Evolutionary conservation across 2,888 invertebrate species (phyloP), one percentile per base, ranked within the genome.

Genomic region (Callyntrura sp.): DNA sequence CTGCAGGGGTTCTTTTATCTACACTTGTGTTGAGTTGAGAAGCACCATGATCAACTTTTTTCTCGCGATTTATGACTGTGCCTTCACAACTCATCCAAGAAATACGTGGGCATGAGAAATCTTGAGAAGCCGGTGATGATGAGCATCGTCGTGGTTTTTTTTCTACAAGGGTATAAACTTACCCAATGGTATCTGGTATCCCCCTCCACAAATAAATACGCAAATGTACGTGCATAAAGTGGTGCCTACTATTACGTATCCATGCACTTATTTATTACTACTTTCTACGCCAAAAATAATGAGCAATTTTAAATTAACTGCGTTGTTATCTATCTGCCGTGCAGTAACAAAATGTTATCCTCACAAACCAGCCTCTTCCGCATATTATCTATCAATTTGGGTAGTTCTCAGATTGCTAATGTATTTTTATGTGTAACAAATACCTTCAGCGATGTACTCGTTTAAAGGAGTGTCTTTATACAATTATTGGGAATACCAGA

Each of bases 1-100:
- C 86, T 8, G 55, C 86, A 79, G 86, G 86, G 86, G 68, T 48
- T 65, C 86, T 28, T 79, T 86, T 51, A 86, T 35, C 79, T 51
- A 68, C 79, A 79, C 65, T 55, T 14, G 76, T 55, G 76, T 79
- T 79, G 79, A 57, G 76, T 79, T 79, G 79, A 57, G 79, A 57
- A 60, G 57, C 57, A 79, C 35, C n/a, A 60, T 79, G 60, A 43
- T 79, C 79, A 60, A 5, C 78, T 78, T 17, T 35, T 65, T 35
- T 43, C 68, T 68, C 76, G 35, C 65, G 78, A 86, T 48, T 86
- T 86, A 86, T 86, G 51, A 84, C 70, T 57, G 9, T 60, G 60
- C 20, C 11, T 60, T 55, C n/a, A 76, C 76, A 25, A 43, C 68
- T 43, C 68, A 35, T 17, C 43, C 48, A 73, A 2, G 48, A 35